Conservation (phyloP, 2,797 vertebrate genomes). For the Tokudaia muenninki region DNA sequence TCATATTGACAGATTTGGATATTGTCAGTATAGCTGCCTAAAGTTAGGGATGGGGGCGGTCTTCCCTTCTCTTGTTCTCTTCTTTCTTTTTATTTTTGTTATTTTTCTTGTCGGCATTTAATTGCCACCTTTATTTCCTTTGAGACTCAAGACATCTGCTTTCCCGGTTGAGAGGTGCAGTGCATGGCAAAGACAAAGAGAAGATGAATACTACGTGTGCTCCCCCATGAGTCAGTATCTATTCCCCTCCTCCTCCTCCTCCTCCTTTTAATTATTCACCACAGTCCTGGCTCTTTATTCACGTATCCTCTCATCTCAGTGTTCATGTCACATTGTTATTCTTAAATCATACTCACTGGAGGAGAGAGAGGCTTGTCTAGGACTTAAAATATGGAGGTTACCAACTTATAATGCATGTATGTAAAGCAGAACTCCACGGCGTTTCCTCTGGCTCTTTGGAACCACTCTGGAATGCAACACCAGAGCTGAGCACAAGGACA, state of each 20-base stretch:
- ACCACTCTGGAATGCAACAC: not conserved
- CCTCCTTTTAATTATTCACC: conserved; percentile 79
- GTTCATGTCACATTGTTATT: conserved; percentile 78
- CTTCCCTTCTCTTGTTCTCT: conserved; percentile 61
- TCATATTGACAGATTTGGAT: conserved; percentile 68
- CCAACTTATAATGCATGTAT: not conserved
- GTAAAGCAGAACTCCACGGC: conserved; percentile 54
- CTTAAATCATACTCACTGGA: conserved; percentile 75
- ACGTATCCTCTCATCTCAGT: not conserved
- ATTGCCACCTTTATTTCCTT: conserved; percentile 90
- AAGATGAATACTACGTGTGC: conserved; percentile 86
- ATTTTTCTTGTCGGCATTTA: conserved; percentile 88
- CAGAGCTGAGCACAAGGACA: conserved; percentile 32
- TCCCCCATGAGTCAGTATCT: conserved; percentile 78
- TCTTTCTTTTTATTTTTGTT: conserved; percentile 69
- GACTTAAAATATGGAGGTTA: conserved; percentile 65
- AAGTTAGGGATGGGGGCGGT: conserved; percentile 64
- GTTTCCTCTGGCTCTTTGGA: not conserved
- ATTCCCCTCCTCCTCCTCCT: conserved; percentile 53
- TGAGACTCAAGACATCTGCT: conserved; percentile 88
- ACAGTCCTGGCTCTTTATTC: conserved; percentile 67
- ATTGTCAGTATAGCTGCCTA: not conserved
- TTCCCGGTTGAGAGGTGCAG: conserved; percentile 87
- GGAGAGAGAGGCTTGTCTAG: conserved; percentile 59
- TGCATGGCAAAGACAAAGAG: conserved; percentile 86